A percentile compares a stretch with the other conserved stretches of the same genome.
These are phyloP conservation scores for Octonoba sinensis DNA, from an alignment of 2,888 invertebrate genomes.

Conservation along the genomic window DNA sequence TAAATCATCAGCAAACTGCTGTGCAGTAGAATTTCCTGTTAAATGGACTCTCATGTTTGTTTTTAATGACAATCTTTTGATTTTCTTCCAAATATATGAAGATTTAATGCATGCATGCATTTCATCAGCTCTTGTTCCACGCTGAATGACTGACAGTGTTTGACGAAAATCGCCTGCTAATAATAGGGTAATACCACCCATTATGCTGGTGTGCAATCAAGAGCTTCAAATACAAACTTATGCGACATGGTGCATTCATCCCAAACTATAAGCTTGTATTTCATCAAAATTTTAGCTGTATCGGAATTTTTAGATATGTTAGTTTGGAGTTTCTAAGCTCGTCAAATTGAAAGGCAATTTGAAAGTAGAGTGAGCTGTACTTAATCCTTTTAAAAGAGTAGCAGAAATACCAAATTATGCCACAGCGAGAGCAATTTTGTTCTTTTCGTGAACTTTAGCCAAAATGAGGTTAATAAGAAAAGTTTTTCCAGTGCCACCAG, in stretches of 20 bases:
- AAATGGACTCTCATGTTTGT: slow-evolving; percentile 3
- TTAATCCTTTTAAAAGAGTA: neutral
- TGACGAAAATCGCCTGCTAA: slow-evolving; percentile 15
- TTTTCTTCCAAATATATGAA: neutral
- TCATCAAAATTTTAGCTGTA: neutral
- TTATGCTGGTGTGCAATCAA: neutral
- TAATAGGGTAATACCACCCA: neutral
- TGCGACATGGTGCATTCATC: slow-evolving; percentile 17
- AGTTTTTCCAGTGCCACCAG: slow-evolving; percentile 72
- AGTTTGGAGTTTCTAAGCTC: neutral
- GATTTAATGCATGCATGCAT: slow-evolving; percentile 5
- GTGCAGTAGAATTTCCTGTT: neutral
- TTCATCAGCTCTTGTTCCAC: slow-evolving; percentile 6
- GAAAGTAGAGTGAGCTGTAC: slow-evolving; percentile 4
- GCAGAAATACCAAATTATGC: slow-evolving; percentile 13
- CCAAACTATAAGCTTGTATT: neutral
- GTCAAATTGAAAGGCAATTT: slow-evolving; percentile 13
- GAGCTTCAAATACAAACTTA: neutral
- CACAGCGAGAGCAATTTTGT: neutral
- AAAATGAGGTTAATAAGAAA: slow-evolving; percentile 66
- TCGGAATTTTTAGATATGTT: neutral
- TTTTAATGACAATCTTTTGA: neutral
- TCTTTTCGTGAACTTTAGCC: neutral
- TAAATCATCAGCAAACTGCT: too few relatives aligned
- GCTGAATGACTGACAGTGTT: slow-evolving; percentile 2